Evolutionary conservation across 1,140 invertebrate genomes (phyloP).

Genomic region (Brachystomella parvula): DNA sequence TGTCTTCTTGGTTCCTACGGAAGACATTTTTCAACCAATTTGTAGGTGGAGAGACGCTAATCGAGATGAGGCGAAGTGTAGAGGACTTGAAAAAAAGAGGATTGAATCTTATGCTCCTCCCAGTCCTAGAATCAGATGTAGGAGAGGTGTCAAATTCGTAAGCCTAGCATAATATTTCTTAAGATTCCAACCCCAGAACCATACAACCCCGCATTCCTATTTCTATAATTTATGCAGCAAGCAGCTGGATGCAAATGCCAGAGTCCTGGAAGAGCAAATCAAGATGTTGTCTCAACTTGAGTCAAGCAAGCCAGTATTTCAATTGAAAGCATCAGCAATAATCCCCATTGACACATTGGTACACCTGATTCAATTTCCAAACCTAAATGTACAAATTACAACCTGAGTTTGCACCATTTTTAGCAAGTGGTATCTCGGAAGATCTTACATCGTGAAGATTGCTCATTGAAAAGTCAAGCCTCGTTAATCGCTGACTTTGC

Average conservation of each 20-base stretch:
- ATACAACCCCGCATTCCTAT: too few species aligned
- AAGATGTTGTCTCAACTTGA: slow-evolving; percentile 34
- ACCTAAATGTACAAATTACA: neutral
- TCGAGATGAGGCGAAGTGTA: slow-evolving; percentile 36
- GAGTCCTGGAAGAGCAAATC: slow-evolving; percentile 33
- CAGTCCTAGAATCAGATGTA: slow-evolving; percentile 43
- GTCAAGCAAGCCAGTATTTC: slow-evolving; percentile 37
- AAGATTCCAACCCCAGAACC: too few species aligned
- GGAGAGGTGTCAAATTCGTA: slow-evolving; percentile 32
- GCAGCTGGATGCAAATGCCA: neutral
- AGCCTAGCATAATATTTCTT: too few species aligned
- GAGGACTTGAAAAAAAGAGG: slow-evolving; percentile 34
- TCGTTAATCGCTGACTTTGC: slow-evolving; percentile 21
- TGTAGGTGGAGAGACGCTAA: slow-evolving; percentile 41
- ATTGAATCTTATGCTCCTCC: slow-evolving; percentile 43
- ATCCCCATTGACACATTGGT: slow-evolving; percentile 41
- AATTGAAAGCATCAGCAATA: slow-evolving; percentile 42
- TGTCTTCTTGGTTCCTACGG: slow-evolving; percentile 32
- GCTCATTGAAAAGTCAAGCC: too few species aligned
- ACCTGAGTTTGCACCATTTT: neutral
- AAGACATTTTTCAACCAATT: slow-evolving; percentile 42
- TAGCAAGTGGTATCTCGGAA: slow-evolving; percentile 26
- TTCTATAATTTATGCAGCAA: too few species aligned
- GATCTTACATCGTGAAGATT: too few species aligned
- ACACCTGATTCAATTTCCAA: slow-evolving; percentile 9